Conservation (phyloP, 2,113 vertebrate species). For the Saguinus imperator region DNA sequence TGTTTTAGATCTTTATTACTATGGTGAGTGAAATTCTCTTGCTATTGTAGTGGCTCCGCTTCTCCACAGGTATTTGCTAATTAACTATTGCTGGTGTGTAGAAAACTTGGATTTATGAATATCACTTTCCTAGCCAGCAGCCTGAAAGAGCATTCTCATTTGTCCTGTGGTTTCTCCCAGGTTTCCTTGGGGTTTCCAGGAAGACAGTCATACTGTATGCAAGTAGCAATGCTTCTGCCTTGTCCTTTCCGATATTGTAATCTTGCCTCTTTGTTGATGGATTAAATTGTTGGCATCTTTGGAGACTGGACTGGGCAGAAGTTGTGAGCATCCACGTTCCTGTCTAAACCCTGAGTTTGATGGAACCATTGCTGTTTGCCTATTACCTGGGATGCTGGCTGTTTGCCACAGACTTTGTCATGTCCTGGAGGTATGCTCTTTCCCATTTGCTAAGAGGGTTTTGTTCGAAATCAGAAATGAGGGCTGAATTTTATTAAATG, state of each 20-base stretch:
- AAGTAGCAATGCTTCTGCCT: neutral
- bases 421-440: neutral
- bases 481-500: constrained; percentile 1
- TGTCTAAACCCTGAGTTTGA: neutral
- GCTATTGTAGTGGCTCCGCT: neutral
- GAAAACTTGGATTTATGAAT: constrained; percentile 18
- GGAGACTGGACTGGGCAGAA: neutral
- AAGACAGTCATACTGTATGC: neutral
- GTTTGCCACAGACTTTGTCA: neutral
- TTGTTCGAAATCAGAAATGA: constrained; percentile 1
- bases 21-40: neutral
- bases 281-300: neutral
- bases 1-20: neutral
- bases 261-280: neutral
- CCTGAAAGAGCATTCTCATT: neutral
- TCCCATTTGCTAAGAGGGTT: neutral
- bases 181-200: neutral
- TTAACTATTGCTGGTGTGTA: neutral
- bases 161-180: neutral
- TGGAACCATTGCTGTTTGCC: neutral
- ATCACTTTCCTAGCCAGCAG: neutral
- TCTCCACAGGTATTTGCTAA: neutral
- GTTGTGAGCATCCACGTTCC: neutral
- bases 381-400: neutral
- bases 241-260: neutral